A percentile compares a stretch with the other conserved stretches of the same genome.
Evolutionary conservation across 2,113 vertebrate species (phyloP).

Genomic region (Nannobrachium achirus): DNA sequence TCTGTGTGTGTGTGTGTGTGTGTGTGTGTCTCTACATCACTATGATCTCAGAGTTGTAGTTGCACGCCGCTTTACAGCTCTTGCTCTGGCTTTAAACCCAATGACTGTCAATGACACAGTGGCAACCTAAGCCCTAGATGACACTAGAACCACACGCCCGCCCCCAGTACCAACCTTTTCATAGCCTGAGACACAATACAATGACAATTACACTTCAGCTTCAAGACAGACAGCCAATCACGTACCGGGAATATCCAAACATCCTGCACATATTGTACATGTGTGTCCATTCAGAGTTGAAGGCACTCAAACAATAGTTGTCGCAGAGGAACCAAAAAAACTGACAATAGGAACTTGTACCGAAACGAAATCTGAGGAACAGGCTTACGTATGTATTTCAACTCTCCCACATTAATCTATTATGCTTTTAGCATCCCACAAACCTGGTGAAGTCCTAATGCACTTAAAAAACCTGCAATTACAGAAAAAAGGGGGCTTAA

Average conservation of each 20-base stretch:
- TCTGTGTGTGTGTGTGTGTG: background rate
- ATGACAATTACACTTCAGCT: background rate
- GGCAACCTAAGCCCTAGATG: background rate
- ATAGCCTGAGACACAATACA: background rate
- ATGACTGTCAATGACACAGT: background rate
- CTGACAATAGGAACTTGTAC: background rate
- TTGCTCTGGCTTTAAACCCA: background rate
- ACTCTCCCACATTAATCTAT: background rate
- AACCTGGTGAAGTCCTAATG: background rate
- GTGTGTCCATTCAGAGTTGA: background rate
- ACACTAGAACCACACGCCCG: background rate
- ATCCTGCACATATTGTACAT: background rate
- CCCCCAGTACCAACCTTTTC: fast-evolving
- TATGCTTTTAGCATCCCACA: background rate
- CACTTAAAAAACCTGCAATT: conserved; percentile 1
- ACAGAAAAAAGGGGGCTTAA: background rate
- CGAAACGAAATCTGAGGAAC: background rate
- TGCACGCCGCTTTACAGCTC: background rate
- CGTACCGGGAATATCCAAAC: background rate
- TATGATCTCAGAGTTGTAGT: background rate
- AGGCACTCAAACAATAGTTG: background rate
- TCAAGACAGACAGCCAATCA: background rate
- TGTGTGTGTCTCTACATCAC: conserved; percentile 21
- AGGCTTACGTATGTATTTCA: background rate
- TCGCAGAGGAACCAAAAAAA: background rate